Conservation (phyloP, 64 coral and sea anemone species). For the Anthopleura sola region DNA sequence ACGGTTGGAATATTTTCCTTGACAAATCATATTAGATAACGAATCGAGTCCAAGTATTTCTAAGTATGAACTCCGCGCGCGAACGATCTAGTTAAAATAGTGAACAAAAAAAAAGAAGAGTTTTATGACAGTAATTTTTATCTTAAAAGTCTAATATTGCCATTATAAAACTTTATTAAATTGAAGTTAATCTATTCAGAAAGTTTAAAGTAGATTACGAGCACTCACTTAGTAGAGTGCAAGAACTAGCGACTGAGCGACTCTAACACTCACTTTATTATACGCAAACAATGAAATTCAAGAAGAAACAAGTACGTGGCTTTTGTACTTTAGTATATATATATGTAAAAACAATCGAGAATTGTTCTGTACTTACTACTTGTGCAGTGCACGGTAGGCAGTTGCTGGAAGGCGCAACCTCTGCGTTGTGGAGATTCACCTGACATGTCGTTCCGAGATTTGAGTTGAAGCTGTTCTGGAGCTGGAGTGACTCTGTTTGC, state of each 20-base stretch:
- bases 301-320: background rate
- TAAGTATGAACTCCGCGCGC: no score
- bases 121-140: no score
- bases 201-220: no score
- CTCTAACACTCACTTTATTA: background rate
- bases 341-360: background rate
- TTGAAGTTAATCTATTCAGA: no score
- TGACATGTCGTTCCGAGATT: slow-evolving; percentile 10
- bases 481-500: slow-evolving; percentile 22
- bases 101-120: no score
- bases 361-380: slow-evolving; percentile 18
- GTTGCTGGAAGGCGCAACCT: slow-evolving; percentile 14
- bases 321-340: background rate
- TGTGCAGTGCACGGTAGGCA: background rate
- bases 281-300: background rate
- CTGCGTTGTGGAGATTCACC: slow-evolving; percentile 4
- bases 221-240: no score
- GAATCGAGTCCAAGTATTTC: no score
- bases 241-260: background rate
- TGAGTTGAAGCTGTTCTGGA: background rate
- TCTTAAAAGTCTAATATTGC: no score
- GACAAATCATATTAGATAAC: no score
- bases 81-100: no score
- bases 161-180: no score
- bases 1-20: no score